Percentiles rank a stretch among this genome's conserved stretches.
Evolutionary conservation across 2,113 vertebrate species (phyloP).

Genomic region (Cheilinus undulatus): DNA sequence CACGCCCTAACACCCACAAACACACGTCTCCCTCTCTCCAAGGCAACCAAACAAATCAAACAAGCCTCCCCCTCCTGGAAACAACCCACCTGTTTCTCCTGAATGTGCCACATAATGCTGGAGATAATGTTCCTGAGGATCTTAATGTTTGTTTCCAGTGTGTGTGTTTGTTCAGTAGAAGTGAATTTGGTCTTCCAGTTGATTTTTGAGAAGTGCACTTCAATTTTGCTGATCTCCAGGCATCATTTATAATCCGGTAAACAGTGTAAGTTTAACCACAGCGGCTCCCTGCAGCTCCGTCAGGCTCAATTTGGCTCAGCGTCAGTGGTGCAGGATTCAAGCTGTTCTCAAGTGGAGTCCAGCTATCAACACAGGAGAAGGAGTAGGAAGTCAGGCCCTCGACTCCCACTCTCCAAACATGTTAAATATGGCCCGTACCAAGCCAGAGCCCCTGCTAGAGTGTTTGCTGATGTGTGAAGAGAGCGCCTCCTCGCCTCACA

Average conservation of each 20-base stretch:
- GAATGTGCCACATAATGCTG: neutral
- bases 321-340: constrained; percentile 15
- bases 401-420: constrained; percentile 33
- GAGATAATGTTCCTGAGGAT: neutral
- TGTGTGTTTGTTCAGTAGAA: constrained; percentile 10
- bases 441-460: constrained; percentile 24
- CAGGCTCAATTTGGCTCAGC: constrained; percentile 42
- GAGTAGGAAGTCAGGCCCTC: neutral
- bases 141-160: neutral
- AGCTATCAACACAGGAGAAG: constrained; percentile 18
- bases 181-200: constrained; percentile 6
- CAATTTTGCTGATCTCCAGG: constrained; percentile 21
- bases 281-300: constrained; percentile 27
- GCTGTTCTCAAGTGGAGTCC: constrained; percentile 41
- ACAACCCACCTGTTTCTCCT: constrained; percentile 59
- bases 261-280: constrained; percentile 9
- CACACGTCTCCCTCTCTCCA: constrained; percentile 50
- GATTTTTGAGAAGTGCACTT: constrained; percentile 12
- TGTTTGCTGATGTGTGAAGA: constrained; percentile 43
- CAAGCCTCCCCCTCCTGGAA: constrained; percentile 42
- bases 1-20: constrained; percentile 31
- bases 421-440: constrained; percentile 50
- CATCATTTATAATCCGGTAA: constrained; percentile 43
- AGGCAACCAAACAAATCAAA: constrained; percentile 60
- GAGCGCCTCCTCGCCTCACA: constrained; percentile 16